phyloP scores from a whole-genome alignment of 2,888 invertebrate genomes.

The Tuberolachnus salignus region DNA sequence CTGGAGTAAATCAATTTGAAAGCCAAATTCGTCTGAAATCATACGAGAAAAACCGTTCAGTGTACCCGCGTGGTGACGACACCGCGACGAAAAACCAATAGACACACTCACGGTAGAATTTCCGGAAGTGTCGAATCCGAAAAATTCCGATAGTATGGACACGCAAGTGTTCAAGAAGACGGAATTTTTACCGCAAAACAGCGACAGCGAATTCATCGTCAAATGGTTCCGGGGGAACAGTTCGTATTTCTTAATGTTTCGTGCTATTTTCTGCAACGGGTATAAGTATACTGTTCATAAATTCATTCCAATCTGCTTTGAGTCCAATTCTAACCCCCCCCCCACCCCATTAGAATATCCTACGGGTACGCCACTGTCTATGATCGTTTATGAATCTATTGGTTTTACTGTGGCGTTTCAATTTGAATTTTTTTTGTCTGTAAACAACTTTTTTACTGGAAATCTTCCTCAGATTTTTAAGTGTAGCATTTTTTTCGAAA shows the following conservation, averaged over 20 bases:
- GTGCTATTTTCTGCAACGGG: conserved; percentile 37
- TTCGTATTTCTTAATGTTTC: conserved; percentile 36
- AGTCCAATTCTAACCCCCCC: too few species aligned
- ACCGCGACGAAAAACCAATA: not conserved
- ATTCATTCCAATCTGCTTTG: too few species aligned
- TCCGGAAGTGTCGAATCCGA: conserved; percentile 35
- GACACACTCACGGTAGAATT: conserved; percentile 51
- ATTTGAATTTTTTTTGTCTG: too few species aligned
- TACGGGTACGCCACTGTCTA: too few species aligned
- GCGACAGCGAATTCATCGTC: conserved; percentile 13
- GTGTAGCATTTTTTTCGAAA: too few species aligned
- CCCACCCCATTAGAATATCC: too few species aligned
- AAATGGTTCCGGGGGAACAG: conserved; percentile 29
- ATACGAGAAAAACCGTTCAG: not conserved
- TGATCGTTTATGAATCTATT: too few species aligned
- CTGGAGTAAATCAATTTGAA: conserved; percentile 53
- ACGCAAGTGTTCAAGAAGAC: conserved; percentile 17
- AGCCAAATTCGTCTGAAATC: conserved; percentile 32
- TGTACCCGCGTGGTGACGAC: not conserved
- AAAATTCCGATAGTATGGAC: conserved; percentile 32
- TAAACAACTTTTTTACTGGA: too few species aligned
- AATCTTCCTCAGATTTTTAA: too few species aligned
- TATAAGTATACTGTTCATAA: too few species aligned
- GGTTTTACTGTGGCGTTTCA: too few species aligned
- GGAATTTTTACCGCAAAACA: conserved; percentile 24